Conservation (phyloP, 2,113 vertebrate genomes). For the Microcebus lehilahytsara region DNA sequence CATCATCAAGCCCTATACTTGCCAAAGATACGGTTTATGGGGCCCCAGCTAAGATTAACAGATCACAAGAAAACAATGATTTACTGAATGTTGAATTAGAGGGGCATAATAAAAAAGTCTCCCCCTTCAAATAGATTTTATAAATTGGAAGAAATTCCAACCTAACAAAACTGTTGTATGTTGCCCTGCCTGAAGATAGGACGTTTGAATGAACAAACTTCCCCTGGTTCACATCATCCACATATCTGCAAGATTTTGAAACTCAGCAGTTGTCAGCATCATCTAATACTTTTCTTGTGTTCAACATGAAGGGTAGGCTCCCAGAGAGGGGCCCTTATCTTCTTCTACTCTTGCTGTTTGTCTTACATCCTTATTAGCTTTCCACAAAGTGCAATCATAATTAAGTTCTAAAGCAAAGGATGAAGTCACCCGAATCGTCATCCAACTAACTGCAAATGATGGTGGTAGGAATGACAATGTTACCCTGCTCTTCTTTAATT, state of each 20-base stretch:
- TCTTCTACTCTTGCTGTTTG: constrained; percentile 50
- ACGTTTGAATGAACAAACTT: background rate
- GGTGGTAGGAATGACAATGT: background rate
- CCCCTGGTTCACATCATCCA: background rate
- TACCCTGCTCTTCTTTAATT: constrained; percentile 1
- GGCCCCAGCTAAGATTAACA: background rate
- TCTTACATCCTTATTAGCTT: constrained; percentile 54
- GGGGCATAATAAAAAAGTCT: background rate
- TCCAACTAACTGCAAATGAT: background rate
- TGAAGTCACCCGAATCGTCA: constrained; percentile 42
- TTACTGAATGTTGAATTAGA: background rate
- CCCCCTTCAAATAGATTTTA: background rate
- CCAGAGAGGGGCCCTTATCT: constrained; percentile 21
- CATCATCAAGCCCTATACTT: background rate
- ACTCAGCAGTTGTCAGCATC: background rate
- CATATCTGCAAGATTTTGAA: background rate
- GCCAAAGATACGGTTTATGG: background rate
- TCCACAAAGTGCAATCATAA: constrained; percentile 58
- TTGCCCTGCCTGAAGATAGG: background rate
- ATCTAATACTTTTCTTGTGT: background rate
- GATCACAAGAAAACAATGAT: background rate
- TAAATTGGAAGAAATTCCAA: constrained; percentile 2
- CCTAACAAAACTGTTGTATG: background rate
- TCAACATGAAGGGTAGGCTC: background rate
- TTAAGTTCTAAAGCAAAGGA: constrained; percentile 66